These are phyloP conservation scores for Acheta domesticus DNA, from an alignment of 2,888 invertebrate genomes.

Conservation along the genomic window DNA sequence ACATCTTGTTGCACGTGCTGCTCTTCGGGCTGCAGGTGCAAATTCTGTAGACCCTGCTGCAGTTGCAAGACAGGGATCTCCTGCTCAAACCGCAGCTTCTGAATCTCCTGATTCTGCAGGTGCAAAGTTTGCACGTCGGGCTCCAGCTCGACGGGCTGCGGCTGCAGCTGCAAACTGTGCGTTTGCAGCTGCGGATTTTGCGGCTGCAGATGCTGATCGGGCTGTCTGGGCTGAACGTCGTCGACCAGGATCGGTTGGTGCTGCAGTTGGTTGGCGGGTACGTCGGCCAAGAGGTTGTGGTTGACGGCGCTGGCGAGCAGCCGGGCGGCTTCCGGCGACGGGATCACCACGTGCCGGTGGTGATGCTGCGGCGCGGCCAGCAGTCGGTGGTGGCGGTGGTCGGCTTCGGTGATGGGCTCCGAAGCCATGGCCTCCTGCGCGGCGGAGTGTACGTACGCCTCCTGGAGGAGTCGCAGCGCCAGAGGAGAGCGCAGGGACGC, in stretches of 20 bases:
- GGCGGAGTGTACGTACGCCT: not conserved
- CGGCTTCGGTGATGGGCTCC: not conserved
- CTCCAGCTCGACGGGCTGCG: not conserved
- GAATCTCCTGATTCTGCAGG: not conserved
- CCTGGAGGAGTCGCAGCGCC: slow-evolving; percentile 21
- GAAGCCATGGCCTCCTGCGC: not conserved
- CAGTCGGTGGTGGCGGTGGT: not conserved
- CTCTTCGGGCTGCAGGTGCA: no score
- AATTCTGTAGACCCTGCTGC: no score
- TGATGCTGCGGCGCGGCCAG: not conserved
- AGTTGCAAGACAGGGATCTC: no score
- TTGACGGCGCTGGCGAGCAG: not conserved
- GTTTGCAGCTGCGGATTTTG: no score
- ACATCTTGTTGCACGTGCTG: no score
- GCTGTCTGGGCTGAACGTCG: no score
- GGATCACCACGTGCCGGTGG: not conserved
- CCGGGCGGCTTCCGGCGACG: not conserved
- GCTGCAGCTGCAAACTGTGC: no score
- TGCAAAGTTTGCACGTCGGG: not conserved
- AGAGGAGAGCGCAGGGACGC: slow-evolving; percentile 22
- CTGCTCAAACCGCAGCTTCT: not conserved
- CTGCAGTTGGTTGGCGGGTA: no score
- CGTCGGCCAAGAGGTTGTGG: not conserved
- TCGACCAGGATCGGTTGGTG: no score
- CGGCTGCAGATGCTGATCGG: no score